These are phyloP conservation scores for Ophioninae sp. DNA, from an alignment of 2,888 invertebrate genomes.

Conservation along the genomic window DNA sequence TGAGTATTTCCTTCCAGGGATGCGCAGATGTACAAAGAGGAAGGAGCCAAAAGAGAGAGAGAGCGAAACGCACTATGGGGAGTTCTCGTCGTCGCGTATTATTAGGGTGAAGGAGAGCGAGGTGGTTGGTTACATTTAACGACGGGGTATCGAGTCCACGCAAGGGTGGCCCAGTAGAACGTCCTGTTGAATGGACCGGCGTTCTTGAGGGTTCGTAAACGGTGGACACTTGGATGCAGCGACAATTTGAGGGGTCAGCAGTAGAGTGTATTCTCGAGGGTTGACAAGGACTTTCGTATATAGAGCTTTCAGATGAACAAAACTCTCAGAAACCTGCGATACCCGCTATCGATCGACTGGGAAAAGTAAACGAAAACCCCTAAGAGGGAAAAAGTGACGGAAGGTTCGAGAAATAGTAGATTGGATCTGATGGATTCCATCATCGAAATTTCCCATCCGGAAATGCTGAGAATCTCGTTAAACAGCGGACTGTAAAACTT, in stretches of 20 bases:
- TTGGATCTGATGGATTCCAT: constrained; percentile 44
- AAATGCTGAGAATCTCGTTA: constrained; percentile 17
- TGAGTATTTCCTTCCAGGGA: constrained; percentile 7
- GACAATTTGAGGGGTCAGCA: constrained; percentile 50
- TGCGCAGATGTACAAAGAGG: background rate
- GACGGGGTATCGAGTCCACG: constrained; percentile 56
- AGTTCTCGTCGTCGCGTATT: constrained; percentile 34
- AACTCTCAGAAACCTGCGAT: constrained; percentile 36
- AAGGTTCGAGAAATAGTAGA: constrained; percentile 14
- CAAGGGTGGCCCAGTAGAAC: constrained; percentile 35
- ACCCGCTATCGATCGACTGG: background rate
- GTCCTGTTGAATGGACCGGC: constrained; percentile 46
- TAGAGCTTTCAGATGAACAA: constrained; percentile 32
- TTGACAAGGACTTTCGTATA: constrained; percentile 29
- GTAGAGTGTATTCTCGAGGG: constrained; percentile 44
- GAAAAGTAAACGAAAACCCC: constrained; percentile 2
- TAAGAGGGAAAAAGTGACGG: background rate
- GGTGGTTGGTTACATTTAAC: constrained; percentile 48
- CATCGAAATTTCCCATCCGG: background rate
- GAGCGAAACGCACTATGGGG: constrained; percentile 21
- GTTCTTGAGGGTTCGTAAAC: constrained; percentile 60
- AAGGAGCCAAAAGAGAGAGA: background rate
- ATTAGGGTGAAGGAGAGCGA: constrained; percentile 31
- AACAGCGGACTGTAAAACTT: constrained; percentile 18
- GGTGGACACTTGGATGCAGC: constrained; percentile 53